Percentiles rank a stretch among this genome's conserved stretches.
These are phyloP conservation scores for Thalassarche chlororhynchos DNA, from an alignment of 2,113 vertebrate genomes.

Conservation along the genomic window DNA sequence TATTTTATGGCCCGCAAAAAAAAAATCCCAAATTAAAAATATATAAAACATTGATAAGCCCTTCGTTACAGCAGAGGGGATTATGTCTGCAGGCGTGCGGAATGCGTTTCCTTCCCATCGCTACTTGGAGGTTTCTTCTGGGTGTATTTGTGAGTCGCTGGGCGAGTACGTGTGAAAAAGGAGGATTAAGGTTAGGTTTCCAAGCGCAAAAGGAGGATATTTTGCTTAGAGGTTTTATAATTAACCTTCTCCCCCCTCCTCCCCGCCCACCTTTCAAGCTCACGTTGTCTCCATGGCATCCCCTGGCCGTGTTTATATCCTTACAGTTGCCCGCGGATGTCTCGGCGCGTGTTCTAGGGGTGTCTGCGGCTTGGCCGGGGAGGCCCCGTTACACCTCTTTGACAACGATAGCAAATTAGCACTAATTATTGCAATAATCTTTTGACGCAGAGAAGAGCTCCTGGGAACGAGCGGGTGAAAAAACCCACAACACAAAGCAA, in stretches of 20 bases:
- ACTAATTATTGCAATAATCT: constrained; percentile 47
- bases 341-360: background rate
- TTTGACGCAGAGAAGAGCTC: background rate
- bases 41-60: constrained; percentile 43
- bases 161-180: background rate
- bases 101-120: constrained; percentile 17
- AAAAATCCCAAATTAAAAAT: background rate
- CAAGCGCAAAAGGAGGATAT: background rate
- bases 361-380: constrained; percentile 47
- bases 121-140: background rate
- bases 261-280: background rate
- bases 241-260: background rate
- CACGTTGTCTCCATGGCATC: background rate
- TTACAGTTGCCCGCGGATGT: background rate
- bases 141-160: background rate
- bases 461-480: background rate
- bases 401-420: constrained; percentile 69
- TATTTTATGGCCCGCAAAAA: background rate
- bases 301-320: background rate
- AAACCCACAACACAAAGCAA: background rate
- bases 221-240: constrained; percentile 8
- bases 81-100: background rate
- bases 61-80: background rate
- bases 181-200: constrained; percentile 15
- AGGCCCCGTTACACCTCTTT: constrained; percentile 34